Percentiles rank a stretch among this genome's conserved stretches.
phyloP scores from a whole-genome alignment of 2,797 vertebrate genomes.

The Sebastes vulpes region DNA sequence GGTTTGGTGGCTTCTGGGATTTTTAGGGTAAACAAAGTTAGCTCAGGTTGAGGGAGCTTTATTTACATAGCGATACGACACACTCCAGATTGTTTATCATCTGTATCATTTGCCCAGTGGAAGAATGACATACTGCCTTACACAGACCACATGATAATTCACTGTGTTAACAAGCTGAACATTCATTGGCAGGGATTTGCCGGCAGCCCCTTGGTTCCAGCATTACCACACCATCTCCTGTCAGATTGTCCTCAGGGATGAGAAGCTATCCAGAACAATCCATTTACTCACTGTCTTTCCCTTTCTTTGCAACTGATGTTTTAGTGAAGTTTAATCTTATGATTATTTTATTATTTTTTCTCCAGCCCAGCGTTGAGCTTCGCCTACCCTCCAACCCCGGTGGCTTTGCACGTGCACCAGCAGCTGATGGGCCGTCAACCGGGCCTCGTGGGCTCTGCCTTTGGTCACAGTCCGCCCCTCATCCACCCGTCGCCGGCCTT shows the following conservation, averaged over 20 bases:
- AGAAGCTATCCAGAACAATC: slow-evolving; percentile 80
- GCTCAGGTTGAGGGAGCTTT: slow-evolving; percentile 38
- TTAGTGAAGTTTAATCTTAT: slow-evolving; percentile 27
- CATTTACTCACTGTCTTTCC: slow-evolving; percentile 68
- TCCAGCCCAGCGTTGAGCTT: slow-evolving; percentile 93
- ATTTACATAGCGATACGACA: slow-evolving; percentile 52
- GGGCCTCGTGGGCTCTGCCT: slow-evolving; percentile 93
- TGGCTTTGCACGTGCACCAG: slow-evolving; percentile 96
- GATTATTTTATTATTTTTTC: not conserved
- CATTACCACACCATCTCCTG: slow-evolving; percentile 77
- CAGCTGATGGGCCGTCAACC: slow-evolving; percentile 95
- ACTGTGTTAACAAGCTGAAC: slow-evolving; percentile 79
- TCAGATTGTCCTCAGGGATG: slow-evolving; percentile 82
- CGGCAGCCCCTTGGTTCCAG: slow-evolving; percentile 64
- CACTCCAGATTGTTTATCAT: slow-evolving; percentile 69
- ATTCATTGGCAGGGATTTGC: slow-evolving; percentile 71
- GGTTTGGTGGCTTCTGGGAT: slow-evolving; percentile 41
- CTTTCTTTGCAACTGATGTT: slow-evolving; percentile 17
- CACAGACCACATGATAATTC: slow-evolving; percentile 72
- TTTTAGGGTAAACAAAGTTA: slow-evolving; percentile 53
- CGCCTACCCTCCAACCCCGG: slow-evolving; percentile 94
- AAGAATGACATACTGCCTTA: slow-evolving; percentile 68
- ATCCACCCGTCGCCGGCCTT: slow-evolving; percentile 96
- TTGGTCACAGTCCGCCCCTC: slow-evolving; percentile 97
- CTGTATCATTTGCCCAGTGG: slow-evolving; percentile 73